Conservation (phyloP, 1,140 invertebrate species). For the Drosophila bocqueti region DNA sequence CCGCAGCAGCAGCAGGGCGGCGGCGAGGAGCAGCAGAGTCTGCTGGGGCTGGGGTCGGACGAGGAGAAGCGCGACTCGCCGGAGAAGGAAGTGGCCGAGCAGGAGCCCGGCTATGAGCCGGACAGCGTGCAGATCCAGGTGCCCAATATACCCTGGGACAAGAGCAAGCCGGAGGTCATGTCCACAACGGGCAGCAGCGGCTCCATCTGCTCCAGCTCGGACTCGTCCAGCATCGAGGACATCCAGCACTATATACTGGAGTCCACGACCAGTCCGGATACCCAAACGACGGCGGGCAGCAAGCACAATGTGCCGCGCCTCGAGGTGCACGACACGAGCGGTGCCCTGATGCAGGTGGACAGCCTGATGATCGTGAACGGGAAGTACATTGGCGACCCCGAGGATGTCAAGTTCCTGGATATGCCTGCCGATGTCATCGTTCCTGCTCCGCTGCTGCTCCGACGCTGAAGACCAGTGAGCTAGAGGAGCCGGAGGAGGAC, state of each 20-base stretch:
- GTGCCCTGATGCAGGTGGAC: constrained; percentile 88
- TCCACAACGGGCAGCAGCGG: constrained; percentile 69
- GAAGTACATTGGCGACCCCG: constrained; percentile 84
- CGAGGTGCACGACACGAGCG: constrained; percentile 89
- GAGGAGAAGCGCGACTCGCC: constrained; percentile 83
- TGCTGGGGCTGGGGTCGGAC: constrained; percentile 56
- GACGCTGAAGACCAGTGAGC: constrained; percentile 62
- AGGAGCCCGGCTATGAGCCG: constrained; percentile 86
- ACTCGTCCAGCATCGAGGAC: constrained; percentile 81
- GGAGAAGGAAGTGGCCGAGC: constrained; percentile 86
- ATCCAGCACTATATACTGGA: constrained; percentile 84
- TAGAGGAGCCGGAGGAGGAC: constrained; percentile 64
- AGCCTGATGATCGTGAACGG: constrained; percentile 86
- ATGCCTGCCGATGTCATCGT: constrained; percentile 74
- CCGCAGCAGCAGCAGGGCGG: constrained; percentile 53
- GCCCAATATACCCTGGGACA: constrained; percentile 88
- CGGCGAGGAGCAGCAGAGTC: constrained; percentile 60
- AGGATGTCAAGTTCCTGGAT: constrained; percentile 81
- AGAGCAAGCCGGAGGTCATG: constrained; percentile 79
- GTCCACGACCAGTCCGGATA: constrained; percentile 84
- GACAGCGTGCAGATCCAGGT: constrained; percentile 85
- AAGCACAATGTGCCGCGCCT: constrained; percentile 87
- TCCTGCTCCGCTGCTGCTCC: constrained; percentile 31
- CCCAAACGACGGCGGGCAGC: constrained; percentile 65
- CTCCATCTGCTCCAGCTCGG: constrained; percentile 74